These are phyloP conservation scores for Acanthopleura granulata DNA, from an alignment of 2,888 invertebrate species.

Conservation along the genomic window DNA sequence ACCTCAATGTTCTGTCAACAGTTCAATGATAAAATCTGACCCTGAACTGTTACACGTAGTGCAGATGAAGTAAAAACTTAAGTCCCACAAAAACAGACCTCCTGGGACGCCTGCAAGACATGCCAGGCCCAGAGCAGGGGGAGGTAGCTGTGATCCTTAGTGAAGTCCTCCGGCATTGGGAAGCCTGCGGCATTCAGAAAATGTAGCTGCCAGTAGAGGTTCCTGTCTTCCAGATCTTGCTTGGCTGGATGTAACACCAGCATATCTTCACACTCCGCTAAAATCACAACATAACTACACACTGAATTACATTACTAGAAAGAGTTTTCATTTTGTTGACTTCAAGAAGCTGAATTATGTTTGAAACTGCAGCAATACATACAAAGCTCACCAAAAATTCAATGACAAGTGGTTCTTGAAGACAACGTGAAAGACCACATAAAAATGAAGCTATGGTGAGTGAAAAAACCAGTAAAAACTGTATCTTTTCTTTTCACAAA, in stretches of 20 bases:
- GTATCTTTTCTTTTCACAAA: too few species aligned
- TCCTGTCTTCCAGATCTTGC: neutral
- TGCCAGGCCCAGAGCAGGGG: constrained; percentile 21
- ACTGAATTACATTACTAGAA: too few species aligned
- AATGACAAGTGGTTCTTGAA: too few species aligned
- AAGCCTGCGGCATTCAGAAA: constrained; percentile 35
- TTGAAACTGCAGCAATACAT: too few species aligned
- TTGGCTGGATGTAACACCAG: neutral
- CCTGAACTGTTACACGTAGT: neutral
- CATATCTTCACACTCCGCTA: constrained; percentile 9
- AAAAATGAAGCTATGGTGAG: too few species aligned
- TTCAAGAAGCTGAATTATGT: too few species aligned
- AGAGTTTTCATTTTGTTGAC: too few species aligned
- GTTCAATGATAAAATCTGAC: too few species aligned
- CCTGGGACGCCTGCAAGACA: neutral
- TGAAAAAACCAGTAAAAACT: too few species aligned
- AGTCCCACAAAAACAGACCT: neutral
- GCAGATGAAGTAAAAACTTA: neutral
- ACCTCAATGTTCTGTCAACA: too few species aligned
- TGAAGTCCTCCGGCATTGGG: constrained; percentile 3
- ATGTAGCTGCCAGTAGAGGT: constrained; percentile 34
- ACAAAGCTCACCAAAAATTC: too few species aligned
- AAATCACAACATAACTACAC: neutral
- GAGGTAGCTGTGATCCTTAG: neutral
- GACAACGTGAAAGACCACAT: too few species aligned